These are phyloP conservation scores for Trachythela sp. DNA, from an alignment of 64 coral and sea anemone genomes.

Conservation along the genomic window DNA sequence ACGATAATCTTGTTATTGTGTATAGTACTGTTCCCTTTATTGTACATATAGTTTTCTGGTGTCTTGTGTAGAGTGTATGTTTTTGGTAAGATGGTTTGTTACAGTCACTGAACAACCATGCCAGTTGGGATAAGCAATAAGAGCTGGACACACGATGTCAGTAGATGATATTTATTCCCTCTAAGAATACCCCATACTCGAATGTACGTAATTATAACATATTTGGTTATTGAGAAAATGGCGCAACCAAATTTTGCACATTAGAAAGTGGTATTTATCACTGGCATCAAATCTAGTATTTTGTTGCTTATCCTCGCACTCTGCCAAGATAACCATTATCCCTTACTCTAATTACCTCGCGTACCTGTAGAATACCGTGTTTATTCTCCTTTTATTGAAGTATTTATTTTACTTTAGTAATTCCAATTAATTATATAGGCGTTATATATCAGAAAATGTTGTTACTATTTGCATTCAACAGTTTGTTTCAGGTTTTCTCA, in stretches of 20 bases:
- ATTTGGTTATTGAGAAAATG: too few relatives aligned
- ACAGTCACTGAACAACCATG: background rate
- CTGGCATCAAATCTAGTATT: background rate
- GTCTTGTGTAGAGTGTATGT: background rate
- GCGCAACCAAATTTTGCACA: too few relatives aligned
- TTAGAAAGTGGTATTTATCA: background rate
- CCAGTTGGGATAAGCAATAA: background rate
- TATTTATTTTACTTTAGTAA: too few relatives aligned
- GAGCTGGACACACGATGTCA: background rate
- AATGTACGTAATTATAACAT: too few relatives aligned
- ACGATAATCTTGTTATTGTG: too few relatives aligned
- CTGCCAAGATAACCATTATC: background rate
- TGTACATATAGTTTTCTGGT: background rate
- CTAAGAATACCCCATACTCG: background rate
- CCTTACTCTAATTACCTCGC: background rate
- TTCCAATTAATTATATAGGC: too few relatives aligned
- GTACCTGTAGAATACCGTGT: background rate
- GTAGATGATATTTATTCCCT: background rate
- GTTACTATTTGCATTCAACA: too few relatives aligned
- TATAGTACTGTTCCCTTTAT: background rate
- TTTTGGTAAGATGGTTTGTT: conserved; percentile 3
- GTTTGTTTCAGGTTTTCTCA: too few relatives aligned
- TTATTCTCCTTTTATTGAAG: too few relatives aligned
- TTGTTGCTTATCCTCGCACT: background rate
- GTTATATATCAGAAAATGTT: too few relatives aligned